A percentile compares a stretch with the other conserved stretches of the same genome.
Conservation (phyloP, 1,140 invertebrate species). For the Bombus superbus region DNA sequence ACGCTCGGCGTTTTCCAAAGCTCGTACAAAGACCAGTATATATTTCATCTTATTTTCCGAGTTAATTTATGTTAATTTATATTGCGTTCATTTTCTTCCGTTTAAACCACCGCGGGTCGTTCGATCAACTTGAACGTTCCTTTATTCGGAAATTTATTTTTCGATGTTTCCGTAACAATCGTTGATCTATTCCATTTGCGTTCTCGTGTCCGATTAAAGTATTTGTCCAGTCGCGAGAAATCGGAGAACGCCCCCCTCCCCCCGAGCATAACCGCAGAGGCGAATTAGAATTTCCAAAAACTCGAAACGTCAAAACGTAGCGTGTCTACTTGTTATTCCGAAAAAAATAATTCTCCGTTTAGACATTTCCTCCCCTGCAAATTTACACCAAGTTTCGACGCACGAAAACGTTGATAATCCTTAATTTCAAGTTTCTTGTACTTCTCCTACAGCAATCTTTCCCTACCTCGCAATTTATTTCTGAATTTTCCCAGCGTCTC, state of each 20-base stretch:
- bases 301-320: neutral
- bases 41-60: too few relatives aligned
- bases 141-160: too few relatives aligned
- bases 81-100: too few relatives aligned
- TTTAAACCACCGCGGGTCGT: too few relatives aligned
- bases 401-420: neutral
- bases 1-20: neutral
- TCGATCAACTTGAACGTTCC: too few relatives aligned
- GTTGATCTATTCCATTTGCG: too few relatives aligned
- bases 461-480: neutral
- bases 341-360: neutral
- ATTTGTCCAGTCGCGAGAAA: neutral
- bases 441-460: neutral
- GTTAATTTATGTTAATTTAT: too few relatives aligned
- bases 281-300: neutral
- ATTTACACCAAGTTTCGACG: neutral
- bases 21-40: too few relatives aligned
- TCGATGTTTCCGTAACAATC: too few relatives aligned
- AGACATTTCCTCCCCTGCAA: neutral
- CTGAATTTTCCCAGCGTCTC: neutral
- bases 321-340: neutral
- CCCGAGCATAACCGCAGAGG: neutral
- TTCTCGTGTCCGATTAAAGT: neutral
- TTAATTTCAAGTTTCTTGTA: neutral
- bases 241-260: fast-evolving